Evolutionary conservation across 2,888 invertebrate species (phyloP), one percentile per base, ranked within the genome.

Genomic region (Lithophane socia): DNA sequence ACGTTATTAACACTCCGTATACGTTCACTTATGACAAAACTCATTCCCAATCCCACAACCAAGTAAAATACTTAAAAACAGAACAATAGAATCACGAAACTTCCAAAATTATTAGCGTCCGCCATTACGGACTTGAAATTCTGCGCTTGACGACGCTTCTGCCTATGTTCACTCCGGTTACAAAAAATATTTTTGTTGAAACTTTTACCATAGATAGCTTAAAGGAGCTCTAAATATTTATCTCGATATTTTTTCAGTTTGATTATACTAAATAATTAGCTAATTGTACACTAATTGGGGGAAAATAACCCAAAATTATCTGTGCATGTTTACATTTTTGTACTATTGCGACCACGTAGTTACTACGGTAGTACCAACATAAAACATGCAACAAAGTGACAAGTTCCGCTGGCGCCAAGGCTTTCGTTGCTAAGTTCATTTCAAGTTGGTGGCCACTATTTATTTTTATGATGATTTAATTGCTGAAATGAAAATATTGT

Each of bases 91-190:
- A 95, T 94, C 96, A 96, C 96, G 94, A 97, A 96, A 96, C 95
- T 96, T 94, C 96, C 95, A 96, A 96, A 96, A 95, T 95, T 96
- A 96, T 95, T 95, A 93, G 95, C 95, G 96, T 96, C 97, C 97
- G 97, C 97, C 97, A 97, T 97, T 97, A 96, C 96, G 93, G 95
- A 95, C 95, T 95, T 93, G 93, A 94, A 94, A 94, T 94, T 95
- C 94, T 95, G 94, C 95, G 96, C 94, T 96, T 95, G 94, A 94
- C 94, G 94, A 95, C 95, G 96, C 96, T 96, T 96, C 93, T 94
- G 94, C 92, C 97, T 97, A 96, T 94, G 91, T 97, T 97, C 97
- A 96, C 96, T 92, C 91, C 92, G 92, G 95, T 96, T 92, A 93
- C 90, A 94, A 92, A 95, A 93, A 94, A 94, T 92, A 92, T 92